A percentile compares a stretch with the other conserved stretches of the same genome.
These are phyloP conservation scores for Ctenosaura bakeri DNA, from an alignment of 2,797 vertebrate species.

Conservation along the genomic window DNA sequence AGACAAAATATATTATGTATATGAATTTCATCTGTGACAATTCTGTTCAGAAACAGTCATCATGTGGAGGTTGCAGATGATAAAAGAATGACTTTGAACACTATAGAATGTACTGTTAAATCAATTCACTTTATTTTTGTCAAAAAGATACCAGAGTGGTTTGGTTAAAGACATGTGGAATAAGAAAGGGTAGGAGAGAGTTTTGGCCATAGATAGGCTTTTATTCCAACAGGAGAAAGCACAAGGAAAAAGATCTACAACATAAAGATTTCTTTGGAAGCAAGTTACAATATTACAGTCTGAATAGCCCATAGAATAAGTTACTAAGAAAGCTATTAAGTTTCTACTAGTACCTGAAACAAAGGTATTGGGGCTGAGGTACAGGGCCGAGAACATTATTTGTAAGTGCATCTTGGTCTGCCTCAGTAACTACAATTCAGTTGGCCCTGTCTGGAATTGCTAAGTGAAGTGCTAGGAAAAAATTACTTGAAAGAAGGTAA, in stretches of 20 bases:
- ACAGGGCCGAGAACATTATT: background rate
- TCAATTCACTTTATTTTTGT: background rate
- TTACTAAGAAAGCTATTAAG: background rate
- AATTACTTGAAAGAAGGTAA: background rate
- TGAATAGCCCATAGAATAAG: background rate
- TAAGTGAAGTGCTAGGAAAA: conserved; percentile 1
- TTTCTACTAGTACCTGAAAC: background rate
- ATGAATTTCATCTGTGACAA: background rate
- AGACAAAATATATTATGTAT: background rate
- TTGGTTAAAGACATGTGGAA: background rate
- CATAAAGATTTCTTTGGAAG: background rate
- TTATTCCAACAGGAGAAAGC: background rate
- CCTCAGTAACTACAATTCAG: background rate
- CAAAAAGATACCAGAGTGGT: background rate
- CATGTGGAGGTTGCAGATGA: background rate
- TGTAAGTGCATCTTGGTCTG: background rate
- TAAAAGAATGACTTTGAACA: background rate
- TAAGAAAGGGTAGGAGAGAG: background rate
- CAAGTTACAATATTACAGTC: no score
- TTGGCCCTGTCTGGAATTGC: background rate
- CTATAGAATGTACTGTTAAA: background rate
- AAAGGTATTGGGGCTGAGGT: background rate
- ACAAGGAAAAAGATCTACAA: background rate
- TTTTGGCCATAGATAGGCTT: background rate
- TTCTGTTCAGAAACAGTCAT: background rate